Conservation (phyloP, 2,888 invertebrate genomes). For the Caenorhabditis sulstoni region DNA sequence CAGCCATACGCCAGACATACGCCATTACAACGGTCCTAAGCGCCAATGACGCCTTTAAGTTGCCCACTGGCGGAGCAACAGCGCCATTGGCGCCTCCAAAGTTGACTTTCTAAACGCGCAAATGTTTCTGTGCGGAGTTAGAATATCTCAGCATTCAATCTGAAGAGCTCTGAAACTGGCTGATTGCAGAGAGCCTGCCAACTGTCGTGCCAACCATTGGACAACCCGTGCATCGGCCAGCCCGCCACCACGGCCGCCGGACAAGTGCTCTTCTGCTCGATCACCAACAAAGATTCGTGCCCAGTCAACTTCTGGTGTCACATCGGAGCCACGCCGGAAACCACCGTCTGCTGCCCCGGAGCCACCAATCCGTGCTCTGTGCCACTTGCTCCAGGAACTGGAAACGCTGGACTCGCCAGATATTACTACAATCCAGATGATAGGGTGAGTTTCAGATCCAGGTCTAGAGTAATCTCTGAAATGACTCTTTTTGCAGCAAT, state of each 20-base stretch:
- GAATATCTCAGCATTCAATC: too few species aligned
- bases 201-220: slow-evolving; percentile 79
- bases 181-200: slow-evolving; percentile 78
- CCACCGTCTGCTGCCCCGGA: slow-evolving; percentile 79
- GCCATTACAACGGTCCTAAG: too few species aligned
- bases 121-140: too few species aligned
- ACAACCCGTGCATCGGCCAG: slow-evolving; percentile 81
- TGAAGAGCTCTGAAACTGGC: too few species aligned
- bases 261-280: slow-evolving; percentile 79
- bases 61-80: too few species aligned
- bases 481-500: slow-evolving; percentile 65
- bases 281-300: slow-evolving; percentile 78
- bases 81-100: too few species aligned
- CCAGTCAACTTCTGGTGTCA: slow-evolving; percentile 80
- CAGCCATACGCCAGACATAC: too few species aligned
- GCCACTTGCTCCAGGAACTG: slow-evolving; percentile 80
- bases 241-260: slow-evolving; percentile 79
- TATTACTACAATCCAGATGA: slow-evolving; percentile 81
- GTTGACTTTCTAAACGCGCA: too few species aligned
- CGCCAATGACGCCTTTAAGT: too few species aligned
- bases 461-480: too few species aligned
- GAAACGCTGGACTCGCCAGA: slow-evolving; percentile 72
- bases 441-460: too few species aligned
- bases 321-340: slow-evolving; percentile 76
- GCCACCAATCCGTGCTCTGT: slow-evolving; percentile 81